These are phyloP conservation scores for Chymomyza costata DNA, from an alignment of 1,140 invertebrate species.

Conservation along the genomic window DNA sequence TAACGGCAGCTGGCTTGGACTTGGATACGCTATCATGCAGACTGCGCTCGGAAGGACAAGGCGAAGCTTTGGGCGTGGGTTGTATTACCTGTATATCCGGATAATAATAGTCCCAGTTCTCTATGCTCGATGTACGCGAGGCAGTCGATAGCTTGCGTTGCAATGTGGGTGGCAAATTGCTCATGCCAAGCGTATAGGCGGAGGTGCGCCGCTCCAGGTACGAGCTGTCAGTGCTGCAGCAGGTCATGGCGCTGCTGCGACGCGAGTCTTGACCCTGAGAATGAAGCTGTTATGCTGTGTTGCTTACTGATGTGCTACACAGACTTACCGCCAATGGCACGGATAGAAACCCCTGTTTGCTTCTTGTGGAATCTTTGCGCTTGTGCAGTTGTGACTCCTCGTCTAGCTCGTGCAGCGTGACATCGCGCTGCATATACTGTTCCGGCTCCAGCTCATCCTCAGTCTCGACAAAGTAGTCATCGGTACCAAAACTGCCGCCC, in stretches of 20 bases:
- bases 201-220: slow-evolving; percentile 86
- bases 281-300: too few species aligned
- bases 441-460: slow-evolving; percentile 74
- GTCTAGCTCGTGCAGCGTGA: slow-evolving; percentile 12
- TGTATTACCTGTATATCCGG: slow-evolving; percentile 86
- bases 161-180: slow-evolving; percentile 76
- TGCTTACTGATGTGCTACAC: background rate
- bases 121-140: slow-evolving; percentile 75
- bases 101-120: slow-evolving; percentile 81
- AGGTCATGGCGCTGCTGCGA: slow-evolving; percentile 86
- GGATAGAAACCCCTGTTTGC: slow-evolving; percentile 74
- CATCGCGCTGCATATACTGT: slow-evolving; percentile 50
- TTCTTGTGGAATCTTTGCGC: slow-evolving; percentile 69
- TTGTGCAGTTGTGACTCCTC: slow-evolving; percentile 37
- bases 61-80: slow-evolving; percentile 87
- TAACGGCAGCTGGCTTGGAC: background rate
- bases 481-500: slow-evolving; percentile 76
- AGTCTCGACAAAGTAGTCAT: slow-evolving; percentile 76
- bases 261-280: slow-evolving; percentile 77
- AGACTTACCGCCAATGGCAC: slow-evolving; percentile 72
- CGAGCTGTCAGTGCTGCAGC: slow-evolving; percentile 87
- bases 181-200: slow-evolving; percentile 83
- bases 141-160: slow-evolving; percentile 66
- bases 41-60: slow-evolving; percentile 83
- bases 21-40: slow-evolving; percentile 44